These are phyloP conservation scores for Anagrus nilaparvatae DNA, from an alignment of 1,140 invertebrate genomes.

Conservation along the genomic window DNA sequence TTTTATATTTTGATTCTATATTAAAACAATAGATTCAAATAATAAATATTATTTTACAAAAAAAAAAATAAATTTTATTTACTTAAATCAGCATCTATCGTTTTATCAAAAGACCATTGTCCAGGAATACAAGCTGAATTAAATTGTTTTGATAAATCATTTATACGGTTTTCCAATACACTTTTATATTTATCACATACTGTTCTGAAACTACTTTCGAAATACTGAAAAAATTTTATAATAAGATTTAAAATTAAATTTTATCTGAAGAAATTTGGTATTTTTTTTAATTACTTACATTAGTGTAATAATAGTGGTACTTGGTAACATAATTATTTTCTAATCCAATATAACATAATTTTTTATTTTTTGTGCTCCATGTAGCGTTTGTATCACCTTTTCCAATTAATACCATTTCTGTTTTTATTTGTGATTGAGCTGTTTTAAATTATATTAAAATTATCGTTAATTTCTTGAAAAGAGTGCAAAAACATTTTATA, in stretches of 20 bases:
- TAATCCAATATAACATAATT: slow-evolving; percentile 66
- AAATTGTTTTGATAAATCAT: slow-evolving; percentile 56
- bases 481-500: too few species aligned
- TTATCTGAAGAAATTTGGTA: neutral
- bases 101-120: slow-evolving; percentile 58
- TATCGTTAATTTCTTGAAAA: too few species aligned
- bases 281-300: neutral
- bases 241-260: too few species aligned
- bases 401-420: neutral
- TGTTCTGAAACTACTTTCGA: slow-evolving; percentile 55
- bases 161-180: slow-evolving; percentile 57
- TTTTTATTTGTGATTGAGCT: slow-evolving; percentile 5
- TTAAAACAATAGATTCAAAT: slow-evolving; percentile 1
- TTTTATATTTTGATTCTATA: slow-evolving; percentile 53
- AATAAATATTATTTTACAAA: neutral
- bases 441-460: too few species aligned
- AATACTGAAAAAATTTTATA: slow-evolving; percentile 53
- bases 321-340: slow-evolving; percentile 23
- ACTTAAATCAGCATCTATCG: slow-evolving; percentile 59
- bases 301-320: neutral
- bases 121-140: slow-evolving; percentile 65
- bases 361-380: slow-evolving; percentile 52
- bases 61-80: slow-evolving; percentile 26
- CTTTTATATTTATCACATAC: slow-evolving; percentile 53
- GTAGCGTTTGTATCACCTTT: slow-evolving; percentile 10